A percentile compares a stretch with the other conserved stretches of the same genome.
phyloP scores from a whole-genome alignment of 2,888 invertebrate genomes.

The Lissonota sp. region DNA sequence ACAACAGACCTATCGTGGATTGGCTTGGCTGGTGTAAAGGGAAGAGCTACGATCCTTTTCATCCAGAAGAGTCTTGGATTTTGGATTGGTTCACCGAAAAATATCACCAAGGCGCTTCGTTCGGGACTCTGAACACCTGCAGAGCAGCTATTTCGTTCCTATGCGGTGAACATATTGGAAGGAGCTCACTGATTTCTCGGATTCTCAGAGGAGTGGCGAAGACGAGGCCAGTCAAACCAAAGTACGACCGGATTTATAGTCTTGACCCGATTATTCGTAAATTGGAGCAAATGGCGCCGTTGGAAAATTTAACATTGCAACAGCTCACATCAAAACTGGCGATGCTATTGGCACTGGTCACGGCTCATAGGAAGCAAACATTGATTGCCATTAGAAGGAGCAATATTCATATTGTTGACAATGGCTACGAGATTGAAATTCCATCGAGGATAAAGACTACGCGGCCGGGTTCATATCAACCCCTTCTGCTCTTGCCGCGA shows the following conservation, averaged over 20 bases:
- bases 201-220: conserved; percentile 52
- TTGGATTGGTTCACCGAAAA: conserved; percentile 45
- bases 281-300: conserved; percentile 37
- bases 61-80: conserved; percentile 6
- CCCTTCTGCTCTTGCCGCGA: conserved; percentile 13
- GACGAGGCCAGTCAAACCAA: conserved; percentile 52
- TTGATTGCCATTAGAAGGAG: conserved; percentile 50
- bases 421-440: conserved; percentile 55
- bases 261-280: conserved; percentile 44
- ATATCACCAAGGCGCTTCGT: conserved; percentile 44
- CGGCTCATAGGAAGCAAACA: conserved; percentile 63
- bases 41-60: background rate
- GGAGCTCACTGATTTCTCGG: conserved; percentile 33
- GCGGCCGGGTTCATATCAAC: conserved; percentile 24
- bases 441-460: conserved; percentile 13
- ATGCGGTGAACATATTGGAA: conserved; percentile 37
- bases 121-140: conserved; percentile 53
- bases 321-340: conserved; percentile 49
- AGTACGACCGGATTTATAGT: conserved; percentile 60
- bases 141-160: conserved; percentile 56
- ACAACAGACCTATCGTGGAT: conserved; percentile 45
- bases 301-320: conserved; percentile 35
- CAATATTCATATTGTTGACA: conserved; percentile 35
- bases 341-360: conserved; percentile 57
- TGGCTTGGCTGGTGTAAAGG: conserved; percentile 51